Percentiles rank a stretch among this genome's conserved stretches.
Conservation (phyloP, 2,888 invertebrate genomes). For the Congeria kusceri region DNA sequence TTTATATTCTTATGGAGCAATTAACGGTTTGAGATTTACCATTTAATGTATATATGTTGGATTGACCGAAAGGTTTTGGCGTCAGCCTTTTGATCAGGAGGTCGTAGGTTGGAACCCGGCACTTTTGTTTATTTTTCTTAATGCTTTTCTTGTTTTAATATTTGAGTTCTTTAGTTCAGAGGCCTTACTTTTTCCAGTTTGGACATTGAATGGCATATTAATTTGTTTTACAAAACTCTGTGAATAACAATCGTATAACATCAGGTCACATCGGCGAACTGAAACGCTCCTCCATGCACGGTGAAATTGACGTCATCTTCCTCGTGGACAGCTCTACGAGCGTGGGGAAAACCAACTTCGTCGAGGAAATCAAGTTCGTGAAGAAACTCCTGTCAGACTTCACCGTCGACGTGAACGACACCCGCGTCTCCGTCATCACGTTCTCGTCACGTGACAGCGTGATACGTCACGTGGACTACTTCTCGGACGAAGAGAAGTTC, state of each 20-base stretch:
- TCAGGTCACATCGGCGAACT: constrained; percentile 87
- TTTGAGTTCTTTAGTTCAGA: too few species aligned
- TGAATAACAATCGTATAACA: neutral
- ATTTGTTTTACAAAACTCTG: neutral
- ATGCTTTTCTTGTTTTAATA: too few species aligned
- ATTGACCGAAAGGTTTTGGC: too few species aligned
- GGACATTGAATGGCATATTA: too few species aligned
- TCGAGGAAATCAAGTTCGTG: constrained; percentile 89
- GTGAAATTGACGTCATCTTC: constrained; percentile 88
- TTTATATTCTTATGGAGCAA: too few species aligned
- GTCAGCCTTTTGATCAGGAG: too few species aligned
- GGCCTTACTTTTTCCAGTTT: too few species aligned
- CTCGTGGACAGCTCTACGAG: constrained; percentile 90
- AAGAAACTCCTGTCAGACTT: constrained; percentile 88
- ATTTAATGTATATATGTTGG: too few species aligned
- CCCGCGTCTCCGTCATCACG: constrained; percentile 89
- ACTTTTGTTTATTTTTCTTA: too few species aligned
- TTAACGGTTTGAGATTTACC: too few species aligned
- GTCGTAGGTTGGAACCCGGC: too few species aligned
- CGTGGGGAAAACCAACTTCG: constrained; percentile 89
- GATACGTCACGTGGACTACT: constrained; percentile 88
- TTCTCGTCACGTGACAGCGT: constrained; percentile 89
- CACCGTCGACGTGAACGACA: constrained; percentile 88
- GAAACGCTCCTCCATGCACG: constrained; percentile 83
- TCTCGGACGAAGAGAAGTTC: constrained; percentile 85